Base-by-base conservation (phyloP, 2,888 invertebrate genomes). In the Drosophila pseudotalamancana region DNA sequence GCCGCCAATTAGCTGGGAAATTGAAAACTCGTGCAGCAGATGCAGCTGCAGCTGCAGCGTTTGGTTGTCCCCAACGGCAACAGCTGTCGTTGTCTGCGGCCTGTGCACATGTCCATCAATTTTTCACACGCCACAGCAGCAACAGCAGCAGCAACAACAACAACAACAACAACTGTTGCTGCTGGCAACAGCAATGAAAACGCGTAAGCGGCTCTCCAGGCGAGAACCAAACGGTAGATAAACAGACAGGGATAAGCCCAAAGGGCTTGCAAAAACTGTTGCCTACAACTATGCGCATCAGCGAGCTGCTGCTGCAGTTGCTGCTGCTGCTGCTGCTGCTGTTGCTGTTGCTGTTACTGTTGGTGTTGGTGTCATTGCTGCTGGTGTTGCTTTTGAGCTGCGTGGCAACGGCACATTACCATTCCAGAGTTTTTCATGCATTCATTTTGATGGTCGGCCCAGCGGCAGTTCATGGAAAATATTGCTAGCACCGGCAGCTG, bases 381-480 rank as follows among this genome's bases (percentile, higher is more conserved):
- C 6, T 56, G 56, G 8, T 43, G 37, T 39, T 74, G 65, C 35
- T 45, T 37, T 40, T 25, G 45, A 42, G 64, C 61, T 60, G 45
- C 66, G 66, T 79, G 76, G 68, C 72, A 82, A 82, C 80, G 69
- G 59, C 77, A 83, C 84, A 80, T 80, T 80, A 80, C 80, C 80
- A 80, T 83, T 83, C 37, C 46, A 81, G 65, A 83, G 84, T 86
- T 80, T 80, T 80, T 86, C 80, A 80, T 76, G 80, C 80, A 83
- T 80, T 86, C 83, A 83, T 83, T 86, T 69, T 69, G 64, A 83
- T 83, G 63, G 82, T 61, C 77, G 16, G 23, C 48, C 77, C 56
- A 49, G 25, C 70, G 65, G 77, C 81, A 55, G 54, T 64, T 61
- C 55, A 53, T 46, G 49, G 60, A 66, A 82, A 57, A 86, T 80